Evolutionary conservation across 2,113 vertebrate species (phyloP).

Genomic region (Ictalurus punctatus): DNA sequence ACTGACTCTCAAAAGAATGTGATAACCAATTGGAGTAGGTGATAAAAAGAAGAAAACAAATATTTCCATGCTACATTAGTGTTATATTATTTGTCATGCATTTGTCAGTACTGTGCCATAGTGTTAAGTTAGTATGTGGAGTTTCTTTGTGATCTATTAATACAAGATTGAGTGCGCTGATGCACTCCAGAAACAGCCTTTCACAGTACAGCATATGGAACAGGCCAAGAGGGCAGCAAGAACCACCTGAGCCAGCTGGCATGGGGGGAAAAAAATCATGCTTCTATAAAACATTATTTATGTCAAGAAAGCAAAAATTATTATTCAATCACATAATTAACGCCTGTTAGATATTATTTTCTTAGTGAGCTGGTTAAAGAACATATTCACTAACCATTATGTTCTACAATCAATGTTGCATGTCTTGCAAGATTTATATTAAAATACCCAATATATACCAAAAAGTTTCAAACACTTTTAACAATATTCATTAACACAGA

Average conservation of each 20-base stretch:
- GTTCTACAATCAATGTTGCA: not conserved
- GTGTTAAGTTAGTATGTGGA: not conserved
- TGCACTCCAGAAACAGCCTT: conserved; percentile 19
- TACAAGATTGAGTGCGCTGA: not conserved
- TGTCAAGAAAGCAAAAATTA: not conserved
- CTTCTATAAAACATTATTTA: conserved; percentile 4
- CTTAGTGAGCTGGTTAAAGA: not conserved
- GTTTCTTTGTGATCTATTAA: conserved; percentile 24
- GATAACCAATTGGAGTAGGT: not conserved
- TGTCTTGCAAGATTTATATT: not conserved
- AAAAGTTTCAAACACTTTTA: not conserved
- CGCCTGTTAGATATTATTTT: not conserved
- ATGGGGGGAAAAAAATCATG: conserved; percentile 1
- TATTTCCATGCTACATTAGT: not conserved
- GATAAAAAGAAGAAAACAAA: not conserved
- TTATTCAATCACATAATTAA: not conserved
- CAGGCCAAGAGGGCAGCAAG: not conserved
- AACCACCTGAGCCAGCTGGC: conserved; percentile 16
- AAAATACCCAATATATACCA: not conserved
- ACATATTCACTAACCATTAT: not conserved
- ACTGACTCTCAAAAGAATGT: not conserved
- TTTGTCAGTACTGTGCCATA: no score
- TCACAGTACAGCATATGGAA: conserved; percentile 23
- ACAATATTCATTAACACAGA: not conserved
- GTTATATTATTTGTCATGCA: not conserved